Base-by-base conservation (phyloP, 2,797 vertebrate species). In the Hydrocynus forskahlii region DNA sequence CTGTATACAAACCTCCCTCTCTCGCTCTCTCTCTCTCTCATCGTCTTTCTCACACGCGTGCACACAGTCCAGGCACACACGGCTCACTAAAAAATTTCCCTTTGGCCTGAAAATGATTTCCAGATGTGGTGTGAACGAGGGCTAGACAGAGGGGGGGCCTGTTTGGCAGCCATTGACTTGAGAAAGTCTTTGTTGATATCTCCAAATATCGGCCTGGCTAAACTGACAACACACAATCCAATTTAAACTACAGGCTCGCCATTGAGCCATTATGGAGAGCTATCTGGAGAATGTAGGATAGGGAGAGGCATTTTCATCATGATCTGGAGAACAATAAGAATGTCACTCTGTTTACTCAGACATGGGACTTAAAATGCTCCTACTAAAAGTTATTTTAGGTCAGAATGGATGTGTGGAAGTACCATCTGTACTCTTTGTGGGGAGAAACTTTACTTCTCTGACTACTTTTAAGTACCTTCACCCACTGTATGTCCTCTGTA, bases 71-170 rank as follows among this genome's bases (percentile, higher is more conserved):
- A 77, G 29, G 55, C 29, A 73, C 76, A 70, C 48, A 79, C 70
- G 63, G 17, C 66, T 75, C 78, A 76, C 78, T 66, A 60, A 79
- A 83, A 76, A 80, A 75, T 81, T 72, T 84, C 73, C 80, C 75
- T 84, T 78, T 80, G 76, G 78, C 75, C 77, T 82, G 45, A 79
- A 81, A 88, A 89, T 84, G 81, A 83, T 75, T 89, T 85, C 87
- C 87, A 90, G 87, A 86, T 89, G 84, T 74, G 38, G 38, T 70
- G 73, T 74, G 79, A 82, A 83, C 79, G 81, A 73, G 60, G 57
- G 76, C 64, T 63, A 76, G 35, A 79, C 54, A 62, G 57, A 55
- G 52, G 16, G 60, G 76, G 80, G 78, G 69, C 72, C 79, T 81
- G 67, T 83, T 82, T 83, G 85, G 82, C 77, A 81, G 77, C 60